Evolutionary conservation across 2,888 invertebrate species (phyloP), one percentile per base, ranked within the genome.

Genomic region (Antitype chi): DNA sequence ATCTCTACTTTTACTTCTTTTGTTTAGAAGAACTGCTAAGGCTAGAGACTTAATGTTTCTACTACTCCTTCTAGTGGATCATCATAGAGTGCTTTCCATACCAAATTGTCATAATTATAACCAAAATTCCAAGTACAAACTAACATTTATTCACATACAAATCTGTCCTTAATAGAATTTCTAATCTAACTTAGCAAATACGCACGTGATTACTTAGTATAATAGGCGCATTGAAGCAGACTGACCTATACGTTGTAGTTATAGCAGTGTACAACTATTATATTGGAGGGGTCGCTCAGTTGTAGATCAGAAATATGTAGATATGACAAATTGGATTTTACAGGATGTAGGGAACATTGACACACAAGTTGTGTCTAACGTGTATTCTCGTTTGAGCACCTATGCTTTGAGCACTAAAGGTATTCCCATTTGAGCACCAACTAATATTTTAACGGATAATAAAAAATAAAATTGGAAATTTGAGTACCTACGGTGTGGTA

Each of bases 211-310:
- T 85, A 87, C 76, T 66, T 78, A 68, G 85, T 82, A 82, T 81
- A 88, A 86, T 85, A 81, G 86, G 74, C 72, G 76, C 78, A 83
- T 81, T 85, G 83, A 83, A 73, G 87, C 74, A 77, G 47, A 72
- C 76, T 87, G 85, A 86, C 87, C 87, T 85, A 72, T 81, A 76
- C 74, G 15, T 25, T 7, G 57, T 66, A 74, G 74, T 59, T 78
- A 80, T 81, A 74, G 23, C 60, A 68, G 23, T 55, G n/a, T 73
- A 63, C 25, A 32, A 70, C 76, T 82, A 84, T 88, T 82, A 85
- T 85, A 78, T 81, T 76, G 55, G 55, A 78, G 62, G 81, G 87
- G 70, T 66, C 57, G 76, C 66, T 38, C 55, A 74, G 11, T 57
- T 75, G 59, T 66, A 78, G 83, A 82, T 64, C 69, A 74, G 20